These are phyloP conservation scores for Neria commutata DNA, from an alignment of 2,888 invertebrate genomes.

Conservation along the genomic window DNA sequence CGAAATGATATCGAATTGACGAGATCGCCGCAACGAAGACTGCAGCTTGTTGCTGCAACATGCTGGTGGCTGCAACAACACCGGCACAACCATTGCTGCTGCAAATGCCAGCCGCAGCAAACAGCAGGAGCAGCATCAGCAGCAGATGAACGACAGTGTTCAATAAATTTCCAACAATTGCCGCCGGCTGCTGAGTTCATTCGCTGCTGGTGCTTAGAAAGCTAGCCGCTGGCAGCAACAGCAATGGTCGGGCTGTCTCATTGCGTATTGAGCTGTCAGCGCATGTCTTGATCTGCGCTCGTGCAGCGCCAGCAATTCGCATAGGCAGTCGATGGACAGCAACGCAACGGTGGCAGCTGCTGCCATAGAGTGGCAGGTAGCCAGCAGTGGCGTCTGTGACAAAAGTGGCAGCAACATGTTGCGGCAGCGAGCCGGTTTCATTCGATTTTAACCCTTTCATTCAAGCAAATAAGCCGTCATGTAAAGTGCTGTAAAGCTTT, in stretches of 20 bases:
- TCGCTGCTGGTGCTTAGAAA: too few species aligned
- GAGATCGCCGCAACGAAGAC: conserved; percentile 53
- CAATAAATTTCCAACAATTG: too few species aligned
- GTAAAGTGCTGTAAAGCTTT: too few species aligned
- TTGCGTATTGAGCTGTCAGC: conserved; percentile 39
- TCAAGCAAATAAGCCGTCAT: too few species aligned
- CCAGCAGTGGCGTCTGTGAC: too few species aligned
- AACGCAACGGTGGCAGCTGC: too few species aligned
- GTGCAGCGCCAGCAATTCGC: background rate
- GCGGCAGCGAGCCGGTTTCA: too few species aligned
- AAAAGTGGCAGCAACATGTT: too few species aligned
- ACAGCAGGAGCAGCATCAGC: background rate
- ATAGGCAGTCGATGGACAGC: background rate
- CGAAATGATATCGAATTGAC: conserved; percentile 50
- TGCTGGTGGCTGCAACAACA: background rate
- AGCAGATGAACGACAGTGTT: background rate
- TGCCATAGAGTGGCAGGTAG: too few species aligned
- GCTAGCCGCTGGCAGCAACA: too few species aligned
- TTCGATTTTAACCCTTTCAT: too few species aligned
- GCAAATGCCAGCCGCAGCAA: conserved; percentile 21
- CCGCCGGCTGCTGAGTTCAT: background rate
- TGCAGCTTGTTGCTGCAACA: conserved; percentile 35
- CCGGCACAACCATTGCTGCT: conserved; percentile 1
- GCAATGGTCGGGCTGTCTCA: conserved; percentile 1
- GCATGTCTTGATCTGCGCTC: conserved; percentile 37